Evolutionary conservation across 2,113 vertebrate species (phyloP).

Genomic region (Lasiurus borealis): DNA sequence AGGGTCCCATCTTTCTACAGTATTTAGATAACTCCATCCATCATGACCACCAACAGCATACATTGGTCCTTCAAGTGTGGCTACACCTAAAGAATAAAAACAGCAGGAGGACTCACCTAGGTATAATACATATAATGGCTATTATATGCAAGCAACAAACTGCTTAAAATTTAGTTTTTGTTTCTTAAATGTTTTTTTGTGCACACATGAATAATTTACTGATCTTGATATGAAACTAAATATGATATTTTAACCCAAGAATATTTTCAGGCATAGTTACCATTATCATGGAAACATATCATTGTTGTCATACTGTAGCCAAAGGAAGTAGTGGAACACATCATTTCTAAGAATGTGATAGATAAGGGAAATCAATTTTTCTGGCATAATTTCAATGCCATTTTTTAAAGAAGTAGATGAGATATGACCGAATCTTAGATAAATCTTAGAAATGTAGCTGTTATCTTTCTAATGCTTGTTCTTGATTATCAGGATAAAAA

Average conservation of each 20-base stretch:
- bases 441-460: neutral
- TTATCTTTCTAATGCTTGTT: neutral
- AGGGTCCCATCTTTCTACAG: conserved; percentile 98
- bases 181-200: conserved; percentile 54
- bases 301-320: neutral
- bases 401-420: neutral
- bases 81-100: conserved; percentile 89
- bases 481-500: conserved; percentile 2
- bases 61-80: conserved; percentile 99
- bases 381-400: neutral
- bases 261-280: neutral
- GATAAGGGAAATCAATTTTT: neutral
- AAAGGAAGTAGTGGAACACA: neutral
- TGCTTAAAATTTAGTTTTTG: neutral
- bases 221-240: conserved; percentile 12
- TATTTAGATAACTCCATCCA: conserved; percentile 99
- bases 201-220: conserved; percentile 14
- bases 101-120: conserved; percentile 14
- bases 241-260: neutral
- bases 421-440: neutral
- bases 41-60: conserved; percentile 98
- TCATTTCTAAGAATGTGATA: neutral
- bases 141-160: rapidly evolving
- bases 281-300: neutral
- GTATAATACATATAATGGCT: neutral